phyloP scores from a whole-genome alignment of 2,888 invertebrate genomes.

The Drosophila tripunctata region DNA sequence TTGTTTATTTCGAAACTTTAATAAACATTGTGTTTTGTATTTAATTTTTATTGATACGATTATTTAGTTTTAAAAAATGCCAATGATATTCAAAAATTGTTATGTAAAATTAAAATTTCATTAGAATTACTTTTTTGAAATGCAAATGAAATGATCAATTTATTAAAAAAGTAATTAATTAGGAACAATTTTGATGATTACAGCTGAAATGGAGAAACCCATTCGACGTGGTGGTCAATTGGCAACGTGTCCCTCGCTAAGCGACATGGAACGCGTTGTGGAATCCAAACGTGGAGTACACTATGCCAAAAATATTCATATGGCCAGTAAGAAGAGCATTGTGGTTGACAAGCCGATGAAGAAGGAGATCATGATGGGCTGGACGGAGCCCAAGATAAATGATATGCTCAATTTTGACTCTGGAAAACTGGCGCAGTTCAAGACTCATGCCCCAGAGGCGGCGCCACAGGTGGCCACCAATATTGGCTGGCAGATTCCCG shows the following conservation, averaged over 20 bases:
- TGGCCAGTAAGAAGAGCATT: slow-evolving; percentile 24
- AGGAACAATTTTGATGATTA: background rate
- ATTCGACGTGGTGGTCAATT: slow-evolving; percentile 4
- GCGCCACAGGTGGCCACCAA: slow-evolving; percentile 71
- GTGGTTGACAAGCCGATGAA: slow-evolving; percentile 55
- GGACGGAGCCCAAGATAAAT: slow-evolving; percentile 75
- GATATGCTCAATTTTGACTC: slow-evolving; percentile 80
- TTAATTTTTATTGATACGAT: too few relatives aligned
- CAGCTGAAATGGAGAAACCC: slow-evolving; percentile 61
- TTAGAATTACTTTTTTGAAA: too few relatives aligned
- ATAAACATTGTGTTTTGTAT: too few relatives aligned
- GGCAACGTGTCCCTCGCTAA: slow-evolving; percentile 77
- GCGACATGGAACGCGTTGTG: slow-evolving; percentile 74
- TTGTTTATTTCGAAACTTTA: too few relatives aligned
- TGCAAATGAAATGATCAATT: too few relatives aligned
- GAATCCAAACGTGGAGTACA: slow-evolving; percentile 60
- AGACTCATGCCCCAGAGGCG: slow-evolving; percentile 59
- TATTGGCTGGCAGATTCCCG: slow-evolving; percentile 78
- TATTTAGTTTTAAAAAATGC: too few relatives aligned
- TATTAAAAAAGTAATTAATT: too few relatives aligned
- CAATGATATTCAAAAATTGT: too few relatives aligned
- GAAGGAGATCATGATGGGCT: slow-evolving; percentile 66
- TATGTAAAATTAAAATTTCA: too few relatives aligned
- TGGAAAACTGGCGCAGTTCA: slow-evolving; percentile 49
- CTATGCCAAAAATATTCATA: slow-evolving; percentile 66